Percentiles rank a stretch among this genome's conserved stretches.
Conservation (phyloP, 2,113 vertebrate species). For the Corvus moneduloides region DNA sequence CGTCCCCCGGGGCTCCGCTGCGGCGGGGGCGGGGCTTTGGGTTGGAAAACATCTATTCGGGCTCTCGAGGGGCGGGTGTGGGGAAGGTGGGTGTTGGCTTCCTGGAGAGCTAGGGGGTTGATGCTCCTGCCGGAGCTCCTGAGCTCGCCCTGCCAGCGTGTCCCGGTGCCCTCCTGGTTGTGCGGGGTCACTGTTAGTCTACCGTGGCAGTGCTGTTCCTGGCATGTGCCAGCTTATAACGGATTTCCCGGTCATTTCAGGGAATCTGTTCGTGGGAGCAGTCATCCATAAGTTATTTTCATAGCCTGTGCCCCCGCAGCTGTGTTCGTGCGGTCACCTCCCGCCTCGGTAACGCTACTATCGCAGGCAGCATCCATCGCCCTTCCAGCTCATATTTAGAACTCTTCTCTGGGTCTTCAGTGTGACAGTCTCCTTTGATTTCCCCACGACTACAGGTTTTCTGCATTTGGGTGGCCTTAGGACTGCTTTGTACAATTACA, state of each 20-base stretch:
- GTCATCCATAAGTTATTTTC: fast-evolving
- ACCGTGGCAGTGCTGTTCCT: background rate
- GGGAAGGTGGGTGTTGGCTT: fast-evolving
- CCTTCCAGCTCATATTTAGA: fast-evolving
- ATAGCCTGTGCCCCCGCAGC: fast-evolving
- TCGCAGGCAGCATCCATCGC: no score
- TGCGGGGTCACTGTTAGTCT: no score
- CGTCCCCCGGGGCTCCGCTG: background rate
- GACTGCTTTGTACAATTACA: constrained; percentile 93
- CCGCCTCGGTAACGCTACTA: fast-evolving
- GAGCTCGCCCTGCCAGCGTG: background rate
- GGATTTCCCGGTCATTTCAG: fast-evolving
- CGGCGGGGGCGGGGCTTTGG: background rate
- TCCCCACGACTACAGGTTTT: constrained; percentile 74
- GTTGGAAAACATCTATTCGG: background rate
- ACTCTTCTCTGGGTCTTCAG: fast-evolving
- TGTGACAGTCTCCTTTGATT: fast-evolving
- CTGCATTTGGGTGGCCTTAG: constrained; percentile 91
- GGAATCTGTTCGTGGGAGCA: fast-evolving
- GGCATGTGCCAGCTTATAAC: fast-evolving
- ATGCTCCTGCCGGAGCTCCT: fast-evolving
- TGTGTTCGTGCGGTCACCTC: background rate
- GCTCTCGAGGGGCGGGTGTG: fast-evolving
- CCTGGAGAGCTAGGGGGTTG: fast-evolving
- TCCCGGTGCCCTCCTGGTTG: no score